A percentile compares a stretch with the other conserved stretches of the same genome.
These are phyloP conservation scores for Corythaixoides concolor DNA, from an alignment of 2,113 vertebrate genomes.

Conservation along the genomic window DNA sequence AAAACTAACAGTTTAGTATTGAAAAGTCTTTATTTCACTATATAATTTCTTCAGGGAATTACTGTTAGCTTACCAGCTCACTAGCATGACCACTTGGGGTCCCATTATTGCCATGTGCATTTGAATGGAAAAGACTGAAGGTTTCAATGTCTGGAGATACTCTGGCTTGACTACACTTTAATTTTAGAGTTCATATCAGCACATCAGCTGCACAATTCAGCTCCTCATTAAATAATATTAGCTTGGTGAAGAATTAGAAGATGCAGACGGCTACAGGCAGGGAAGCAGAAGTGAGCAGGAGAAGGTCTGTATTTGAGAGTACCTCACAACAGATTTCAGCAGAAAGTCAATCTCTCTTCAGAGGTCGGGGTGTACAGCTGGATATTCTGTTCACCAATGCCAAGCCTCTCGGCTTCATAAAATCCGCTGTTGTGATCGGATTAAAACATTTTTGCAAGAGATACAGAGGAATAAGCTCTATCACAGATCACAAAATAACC, in stretches of 20 bases:
- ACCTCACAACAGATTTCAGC: neutral
- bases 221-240: conserved; percentile 1
- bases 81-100: neutral
- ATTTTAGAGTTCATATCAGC: neutral
- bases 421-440: neutral
- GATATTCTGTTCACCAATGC: neutral
- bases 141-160: neutral
- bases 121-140: neutral
- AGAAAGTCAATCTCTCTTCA: neutral
- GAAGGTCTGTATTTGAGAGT: neutral
- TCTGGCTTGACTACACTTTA: neutral
- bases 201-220: neutral
- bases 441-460: neutral
- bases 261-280: neutral
- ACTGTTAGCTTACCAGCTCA: neutral
- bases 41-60: neutral
- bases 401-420: neutral
- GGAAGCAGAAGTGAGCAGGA: neutral
- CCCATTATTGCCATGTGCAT: neutral
- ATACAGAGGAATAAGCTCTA: neutral
- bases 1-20: neutral
- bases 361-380: neutral
- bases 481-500: neutral
- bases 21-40: neutral
- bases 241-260: neutral